Evolutionary conservation across 53 echinoderm and acorn worm genomes (phyloP).

Genomic region (Glandiceps talaboti): DNA sequence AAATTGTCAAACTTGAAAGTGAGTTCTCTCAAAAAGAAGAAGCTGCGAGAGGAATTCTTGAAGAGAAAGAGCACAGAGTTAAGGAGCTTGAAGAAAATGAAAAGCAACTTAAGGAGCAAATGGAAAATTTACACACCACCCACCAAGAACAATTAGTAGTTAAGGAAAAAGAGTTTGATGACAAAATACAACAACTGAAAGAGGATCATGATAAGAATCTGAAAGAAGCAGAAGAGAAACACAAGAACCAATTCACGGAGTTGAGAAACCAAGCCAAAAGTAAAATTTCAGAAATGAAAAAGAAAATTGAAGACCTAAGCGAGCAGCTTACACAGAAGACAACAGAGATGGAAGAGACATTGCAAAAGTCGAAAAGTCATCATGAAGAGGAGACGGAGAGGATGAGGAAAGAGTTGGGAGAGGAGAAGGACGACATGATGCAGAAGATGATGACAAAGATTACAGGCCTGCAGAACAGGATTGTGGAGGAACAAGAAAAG

Average conservation of each 20-base stretch:
- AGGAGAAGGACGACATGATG: background rate
- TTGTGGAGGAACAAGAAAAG: constrained; percentile 19
- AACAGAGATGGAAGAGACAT: constrained; percentile 24
- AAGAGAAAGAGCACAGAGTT: constrained; percentile 14
- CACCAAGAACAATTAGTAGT: constrained; percentile 16
- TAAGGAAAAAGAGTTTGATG: constrained; percentile 21
- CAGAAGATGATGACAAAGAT: background rate
- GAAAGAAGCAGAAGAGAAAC: constrained; percentile 31
- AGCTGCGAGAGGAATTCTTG: constrained; percentile 19
- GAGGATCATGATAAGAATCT: constrained; percentile 23
- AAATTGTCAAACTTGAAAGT: constrained; percentile 10
- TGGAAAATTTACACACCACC: constrained; percentile 22
- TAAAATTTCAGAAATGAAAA: constrained; percentile 44
- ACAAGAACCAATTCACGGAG: constrained; percentile 33
- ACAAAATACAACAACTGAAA: constrained; percentile 17
- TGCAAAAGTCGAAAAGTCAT: constrained; percentile 27
- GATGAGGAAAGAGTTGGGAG: constrained; percentile 14
- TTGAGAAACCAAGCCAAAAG: constrained; percentile 51
- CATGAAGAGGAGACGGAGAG: constrained; percentile 30
- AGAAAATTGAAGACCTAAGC: constrained; percentile 34
- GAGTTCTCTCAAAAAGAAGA: constrained; percentile 15
- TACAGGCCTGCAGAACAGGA: background rate
- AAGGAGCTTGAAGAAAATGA: constrained; percentile 21
- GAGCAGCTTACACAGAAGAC: constrained; percentile 18
- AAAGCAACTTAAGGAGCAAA: constrained; percentile 21